A percentile compares a stretch with the other conserved stretches of the same genome.
Conservation (phyloP, 1,140 invertebrate genomes). For the Euschistus heros region DNA sequence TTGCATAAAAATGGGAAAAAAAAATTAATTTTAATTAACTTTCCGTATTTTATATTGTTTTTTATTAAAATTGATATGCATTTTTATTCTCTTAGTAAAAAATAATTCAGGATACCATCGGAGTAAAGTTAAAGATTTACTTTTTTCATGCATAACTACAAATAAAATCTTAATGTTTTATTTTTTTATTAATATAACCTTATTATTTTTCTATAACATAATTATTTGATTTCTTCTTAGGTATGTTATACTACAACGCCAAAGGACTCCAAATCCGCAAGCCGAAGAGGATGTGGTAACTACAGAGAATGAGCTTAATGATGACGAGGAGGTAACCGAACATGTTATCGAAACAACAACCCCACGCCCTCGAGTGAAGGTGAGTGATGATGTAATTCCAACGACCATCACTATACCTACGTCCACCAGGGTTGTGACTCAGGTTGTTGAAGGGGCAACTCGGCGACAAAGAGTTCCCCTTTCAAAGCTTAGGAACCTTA, state of each 20-base stretch:
- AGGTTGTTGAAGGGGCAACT: constrained; percentile 31
- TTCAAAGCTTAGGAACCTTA: constrained; percentile 26
- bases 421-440: constrained; percentile 31
- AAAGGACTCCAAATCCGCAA: constrained; percentile 26
- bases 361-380: constrained; percentile 28
- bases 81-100: too few relatives aligned
- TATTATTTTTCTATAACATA: neutral
- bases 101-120: too few relatives aligned
- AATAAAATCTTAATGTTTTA: neutral
- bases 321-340: constrained; percentile 24
- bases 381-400: constrained; percentile 27
- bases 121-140: too few relatives aligned
- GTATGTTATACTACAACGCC: constrained; percentile 33
- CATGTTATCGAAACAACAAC: constrained; percentile 20
- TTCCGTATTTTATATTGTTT: too few relatives aligned
- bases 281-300: constrained; percentile 30
- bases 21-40: too few relatives aligned
- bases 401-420: constrained; percentile 23
- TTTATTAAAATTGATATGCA: too few relatives aligned
- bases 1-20: too few relatives aligned
- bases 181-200: neutral
- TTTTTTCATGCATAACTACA: neutral
- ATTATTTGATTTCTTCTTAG: constrained; percentile 22
- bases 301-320: constrained; percentile 29
- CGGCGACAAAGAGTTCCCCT: constrained; percentile 29